A percentile compares a stretch with the other conserved stretches of the same genome.
These are phyloP conservation scores for Iselma pallidipennis DNA, from an alignment of 2,888 invertebrate species.

Conservation along the genomic window DNA sequence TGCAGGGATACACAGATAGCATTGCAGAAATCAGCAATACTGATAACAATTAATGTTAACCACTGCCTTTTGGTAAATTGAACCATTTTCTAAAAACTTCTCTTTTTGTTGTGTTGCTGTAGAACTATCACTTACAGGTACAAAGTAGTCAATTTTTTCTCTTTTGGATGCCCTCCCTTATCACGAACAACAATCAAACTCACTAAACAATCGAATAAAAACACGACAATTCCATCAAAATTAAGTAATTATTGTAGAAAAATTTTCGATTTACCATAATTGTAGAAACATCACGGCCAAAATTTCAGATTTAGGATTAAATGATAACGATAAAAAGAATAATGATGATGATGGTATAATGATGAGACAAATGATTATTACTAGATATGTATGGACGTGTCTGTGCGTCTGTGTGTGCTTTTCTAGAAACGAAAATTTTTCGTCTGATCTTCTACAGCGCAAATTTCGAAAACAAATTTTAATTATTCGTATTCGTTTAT, in stretches of 20 bases:
- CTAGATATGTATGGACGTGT: too few relatives aligned
- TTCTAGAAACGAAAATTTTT: not conserved
- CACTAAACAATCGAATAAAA: slow-evolving; percentile 35
- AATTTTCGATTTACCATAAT: slow-evolving; percentile 50
- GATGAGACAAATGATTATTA: not conserved
- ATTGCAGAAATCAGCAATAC: slow-evolving; percentile 81
- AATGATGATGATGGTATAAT: not conserved
- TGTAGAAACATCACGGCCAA: not conserved
- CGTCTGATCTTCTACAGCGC: too few relatives aligned
- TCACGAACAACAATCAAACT: slow-evolving; percentile 6
- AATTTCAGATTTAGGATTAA: not conserved
- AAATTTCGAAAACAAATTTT: not conserved
- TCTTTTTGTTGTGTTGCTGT: too few relatives aligned
- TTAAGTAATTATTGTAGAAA: slow-evolving; percentile 50
- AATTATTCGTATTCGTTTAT: not conserved
- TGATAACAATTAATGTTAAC: slow-evolving; percentile 76
- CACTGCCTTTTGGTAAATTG: slow-evolving; percentile 75
- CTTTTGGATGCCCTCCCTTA: slow-evolving; percentile 1
- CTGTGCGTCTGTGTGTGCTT: too few relatives aligned
- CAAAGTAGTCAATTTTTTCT: not conserved
- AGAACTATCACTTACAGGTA: too few relatives aligned
- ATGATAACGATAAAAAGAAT: not conserved
- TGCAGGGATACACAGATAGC: slow-evolving; percentile 83
- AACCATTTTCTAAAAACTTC: too few relatives aligned
- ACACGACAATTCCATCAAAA: slow-evolving; percentile 48